phyloP scores from a whole-genome alignment of 64 coral and sea anemone species.

The Montipora efflorescens region DNA sequence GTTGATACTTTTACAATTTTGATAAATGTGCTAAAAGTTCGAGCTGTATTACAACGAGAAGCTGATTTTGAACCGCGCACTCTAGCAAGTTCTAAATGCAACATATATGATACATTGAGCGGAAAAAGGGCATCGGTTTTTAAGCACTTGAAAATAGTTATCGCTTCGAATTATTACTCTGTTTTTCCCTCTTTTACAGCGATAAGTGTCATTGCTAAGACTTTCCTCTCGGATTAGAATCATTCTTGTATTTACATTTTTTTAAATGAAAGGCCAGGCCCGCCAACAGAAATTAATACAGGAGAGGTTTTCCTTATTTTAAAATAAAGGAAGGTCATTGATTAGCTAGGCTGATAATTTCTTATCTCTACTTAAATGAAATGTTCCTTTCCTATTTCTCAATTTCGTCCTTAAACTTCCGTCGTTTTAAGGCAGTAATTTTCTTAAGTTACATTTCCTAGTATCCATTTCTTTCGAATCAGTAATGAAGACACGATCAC shows the following conservation, averaged over 20 bases:
- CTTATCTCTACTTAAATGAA: constrained; percentile 36
- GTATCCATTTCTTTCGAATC: constrained; percentile 34
- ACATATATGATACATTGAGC: not conserved
- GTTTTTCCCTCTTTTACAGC: not conserved
- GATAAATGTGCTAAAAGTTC: not conserved
- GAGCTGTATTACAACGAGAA: not conserved
- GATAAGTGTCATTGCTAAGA: not conserved
- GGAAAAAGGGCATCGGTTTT: not conserved
- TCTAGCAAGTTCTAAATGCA: too few species aligned
- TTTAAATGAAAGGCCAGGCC: constrained; percentile 40
- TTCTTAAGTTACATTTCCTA: constrained; percentile 2
- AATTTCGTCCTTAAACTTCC: constrained; percentile 9
- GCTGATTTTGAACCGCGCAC: not conserved
- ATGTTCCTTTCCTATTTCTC: constrained; percentile 32
- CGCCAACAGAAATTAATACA: not conserved
- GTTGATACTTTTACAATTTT: constrained; percentile 42
- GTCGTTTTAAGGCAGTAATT: not conserved
- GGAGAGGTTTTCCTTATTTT: not conserved
- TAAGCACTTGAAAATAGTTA: not conserved
- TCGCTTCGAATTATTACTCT: not conserved
- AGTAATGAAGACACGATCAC: not conserved
- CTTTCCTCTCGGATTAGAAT: not conserved
- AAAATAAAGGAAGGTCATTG: not conserved
- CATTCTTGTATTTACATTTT: constrained; percentile 31
- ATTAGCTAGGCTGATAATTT: constrained; percentile 33